Evolutionary conservation across 2,888 invertebrate genomes (phyloP), one percentile per base, ranked within the genome.

Genomic region (Conomelus anceps): DNA sequence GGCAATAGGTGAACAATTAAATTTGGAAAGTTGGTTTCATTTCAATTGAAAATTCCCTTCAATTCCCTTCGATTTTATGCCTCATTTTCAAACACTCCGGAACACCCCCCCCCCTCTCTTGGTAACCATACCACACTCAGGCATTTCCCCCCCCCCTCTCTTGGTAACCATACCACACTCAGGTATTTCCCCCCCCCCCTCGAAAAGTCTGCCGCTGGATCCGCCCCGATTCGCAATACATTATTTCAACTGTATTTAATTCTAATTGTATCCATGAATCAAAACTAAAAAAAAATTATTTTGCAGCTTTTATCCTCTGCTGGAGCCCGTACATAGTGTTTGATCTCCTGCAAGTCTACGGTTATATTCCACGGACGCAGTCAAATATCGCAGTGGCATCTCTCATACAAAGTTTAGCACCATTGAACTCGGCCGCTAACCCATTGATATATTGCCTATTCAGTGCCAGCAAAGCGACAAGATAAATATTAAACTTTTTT

Each of bases 281-380:
- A 24, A 1, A 63, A n/a, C 7, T 63, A 63, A 1, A 11, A 6
- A 34, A 90, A 34, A 1, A n/a, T n/a, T 1, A n/a, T 91, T 90
- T 93, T 92, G 1, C 95, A 98, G 98, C 98, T 41, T 98, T 98
- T 93, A 96, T 98, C 91, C 93, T 98, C 9, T 98, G 98, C 94
- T 98, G 98, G 98, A 98, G 98, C 89, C 98, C 98, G 0, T 99
- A 98, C 94, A 98, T 98, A 93, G 95, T 98, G 89, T 98, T 98
- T 93, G 98, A 98, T 93, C 94, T 98, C 89, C 95, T 98, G 6
- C 97, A 98, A 95, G 98, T 98, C 84, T 98, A 96, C 93, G 97
- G 96, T 23, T 96, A 96, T 93, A 96, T 98, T 91, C 97, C 97
- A 0, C 94, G 94, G 91, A 96, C 97, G 0, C 97, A 97, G 92